Evolutionary conservation across 2,797 vertebrate genomes (phyloP).

Genomic region (Harpagifer antarcticus): DNA sequence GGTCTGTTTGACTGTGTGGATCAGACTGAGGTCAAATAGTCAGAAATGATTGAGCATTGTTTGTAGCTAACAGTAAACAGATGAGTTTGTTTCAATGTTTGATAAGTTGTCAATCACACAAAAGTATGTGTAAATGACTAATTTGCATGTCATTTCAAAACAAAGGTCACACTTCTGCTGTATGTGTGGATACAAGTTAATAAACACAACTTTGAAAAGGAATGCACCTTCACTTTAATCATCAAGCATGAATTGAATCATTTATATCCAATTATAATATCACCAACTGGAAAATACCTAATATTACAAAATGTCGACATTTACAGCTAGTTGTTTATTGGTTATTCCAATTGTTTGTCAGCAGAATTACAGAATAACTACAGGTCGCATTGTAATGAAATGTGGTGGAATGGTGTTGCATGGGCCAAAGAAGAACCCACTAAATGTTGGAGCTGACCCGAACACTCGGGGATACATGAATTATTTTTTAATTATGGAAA

Average conservation of each 20-base stretch:
- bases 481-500: too few relatives aligned
- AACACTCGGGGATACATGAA: too few relatives aligned
- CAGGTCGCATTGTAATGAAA: too few relatives aligned
- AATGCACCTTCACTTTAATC: conserved; percentile 5
- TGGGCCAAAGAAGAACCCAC: too few relatives aligned
- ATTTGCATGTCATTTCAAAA: conserved; percentile 31
- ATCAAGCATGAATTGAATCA: background rate
- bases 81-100: conserved; percentile 21
- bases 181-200: conserved; percentile 4
- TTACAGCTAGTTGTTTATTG: background rate
- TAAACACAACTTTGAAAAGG: conserved; percentile 1
- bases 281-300: background rate
- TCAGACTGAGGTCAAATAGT: conserved; percentile 42
- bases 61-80: conserved; percentile 32
- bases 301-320: background rate
- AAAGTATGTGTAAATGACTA: conserved; percentile 3
- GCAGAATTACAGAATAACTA: too few relatives aligned
- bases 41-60: conserved; percentile 9
- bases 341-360: too few relatives aligned
- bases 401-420: too few relatives aligned
- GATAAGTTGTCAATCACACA: conserved; percentile 32
- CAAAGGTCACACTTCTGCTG: conserved; percentile 7
- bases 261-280: background rate
- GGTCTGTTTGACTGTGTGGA: conserved; percentile 51
- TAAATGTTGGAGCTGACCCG: too few relatives aligned